Conservation (phyloP, 2,797 vertebrate species). For the Podargus strigoides region DNA sequence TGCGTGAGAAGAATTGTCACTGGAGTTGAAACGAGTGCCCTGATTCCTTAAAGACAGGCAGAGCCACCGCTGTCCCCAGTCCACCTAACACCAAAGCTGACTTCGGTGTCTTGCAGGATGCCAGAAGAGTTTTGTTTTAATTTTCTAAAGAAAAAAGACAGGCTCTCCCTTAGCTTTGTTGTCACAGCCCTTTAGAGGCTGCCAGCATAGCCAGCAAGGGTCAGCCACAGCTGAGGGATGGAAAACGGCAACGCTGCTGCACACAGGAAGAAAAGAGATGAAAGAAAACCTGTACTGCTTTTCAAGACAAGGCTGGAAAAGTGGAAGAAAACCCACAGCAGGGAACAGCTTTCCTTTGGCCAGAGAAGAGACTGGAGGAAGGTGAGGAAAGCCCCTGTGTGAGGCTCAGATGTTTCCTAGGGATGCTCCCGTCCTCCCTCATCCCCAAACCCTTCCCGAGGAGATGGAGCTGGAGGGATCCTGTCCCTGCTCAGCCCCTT, state of each 20-base stretch:
- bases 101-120: not conserved
- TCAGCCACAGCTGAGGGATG: not conserved
- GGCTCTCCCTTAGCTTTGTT: not conserved
- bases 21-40: not conserved
- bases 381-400: not conserved
- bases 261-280: not conserved
- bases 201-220: not conserved
- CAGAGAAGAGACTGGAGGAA: not conserved
- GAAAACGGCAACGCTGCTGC: rapidly evolving
- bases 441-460: rapidly evolving
- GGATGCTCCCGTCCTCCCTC: not conserved
- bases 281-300: not conserved
- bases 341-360: not conserved
- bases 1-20: not conserved
- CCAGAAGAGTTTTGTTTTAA: not conserved
- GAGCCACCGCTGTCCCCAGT: not conserved
- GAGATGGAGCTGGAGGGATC: not conserved
- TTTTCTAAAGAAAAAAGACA: not conserved
- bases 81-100: not conserved
- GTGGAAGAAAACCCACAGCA: not conserved
- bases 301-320: not conserved
- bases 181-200: not conserved
- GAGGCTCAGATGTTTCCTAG: not conserved
- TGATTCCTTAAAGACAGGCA: not conserved
- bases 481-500: not conserved